phyloP scores from a whole-genome alignment of 2,888 invertebrate species.

The Eupeodes latifasciatus region DNA sequence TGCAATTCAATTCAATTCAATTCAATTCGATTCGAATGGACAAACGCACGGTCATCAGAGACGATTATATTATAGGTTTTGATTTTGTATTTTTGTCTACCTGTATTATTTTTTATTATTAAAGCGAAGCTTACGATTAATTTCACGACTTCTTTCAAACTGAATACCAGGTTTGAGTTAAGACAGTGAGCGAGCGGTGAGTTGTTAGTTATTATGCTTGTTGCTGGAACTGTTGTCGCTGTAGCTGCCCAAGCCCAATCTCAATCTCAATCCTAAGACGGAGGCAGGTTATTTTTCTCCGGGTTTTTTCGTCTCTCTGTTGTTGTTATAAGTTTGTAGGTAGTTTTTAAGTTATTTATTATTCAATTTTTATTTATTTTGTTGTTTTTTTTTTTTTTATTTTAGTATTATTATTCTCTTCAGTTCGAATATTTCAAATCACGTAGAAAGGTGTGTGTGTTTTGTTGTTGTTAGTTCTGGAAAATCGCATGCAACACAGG shows the following conservation, averaged over 20 bases:
- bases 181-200: constrained; percentile 45
- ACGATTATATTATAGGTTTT: constrained; percentile 15
- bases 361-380: constrained; percentile 59
- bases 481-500: constrained; percentile 38
- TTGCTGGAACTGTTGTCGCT: neutral
- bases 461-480: constrained; percentile 30
- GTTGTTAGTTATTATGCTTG: neutral
- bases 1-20: neutral
- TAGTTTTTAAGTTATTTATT: constrained; percentile 64
- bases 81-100: neutral
- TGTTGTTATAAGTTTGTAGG: constrained; percentile 53
- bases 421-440: constrained; percentile 58
- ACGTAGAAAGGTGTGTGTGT: constrained; percentile 65
- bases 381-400: constrained; percentile 46
- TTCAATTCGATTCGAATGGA: constrained; percentile 8
- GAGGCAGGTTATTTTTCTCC: constrained; percentile 63
- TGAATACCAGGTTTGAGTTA: constrained; percentile 72
- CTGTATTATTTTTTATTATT: constrained; percentile 36
- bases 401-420: constrained; percentile 1
- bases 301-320: constrained; percentile 55
- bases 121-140: constrained; percentile 75
- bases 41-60: constrained; percentile 62
- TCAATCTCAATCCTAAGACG: constrained; percentile 1
- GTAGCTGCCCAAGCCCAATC: constrained; percentile 20
- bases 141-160: constrained; percentile 76